Base-by-base conservation (phyloP, 2,888 invertebrate species). In the Tipula helvola region DNA sequence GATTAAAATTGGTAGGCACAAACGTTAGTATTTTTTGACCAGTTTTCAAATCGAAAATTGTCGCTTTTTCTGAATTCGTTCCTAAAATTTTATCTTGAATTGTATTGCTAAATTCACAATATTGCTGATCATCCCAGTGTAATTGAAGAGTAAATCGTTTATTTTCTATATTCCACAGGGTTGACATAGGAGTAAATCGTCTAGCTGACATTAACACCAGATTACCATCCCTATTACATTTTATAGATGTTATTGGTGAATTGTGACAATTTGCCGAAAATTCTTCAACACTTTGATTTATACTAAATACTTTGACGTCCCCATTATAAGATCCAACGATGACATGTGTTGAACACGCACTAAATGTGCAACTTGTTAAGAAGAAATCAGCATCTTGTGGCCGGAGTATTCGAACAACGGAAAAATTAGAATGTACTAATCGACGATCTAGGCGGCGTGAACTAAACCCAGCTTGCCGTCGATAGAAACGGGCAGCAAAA, bases 301-400 rank as follows among this genome's bases (percentile, higher is more conserved):
- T 91, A 91, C 97, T 98, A 91, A 96, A 97, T 89, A 97, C 93
- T 89, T 97, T 95, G 16, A 99, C 94, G 90, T 98, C 98, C 13
- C 99, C 99, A 52, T 95, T 94, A 88, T 97, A 97, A 2, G 98
- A 97, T 85, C 99, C 99, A 86, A 97, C 95, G 88, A 98, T 93
- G n/a, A 97, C 91, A 89, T 93, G 93, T 88, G 94, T 93, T 89
- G 94, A 93, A 89, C 93, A 93, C 10, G 93, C 92, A 93, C 94
- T 89, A n/a, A 90, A 89, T 86, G 87, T 93, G 90, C 95, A 95
- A 89, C 95, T 95, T 0, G 96, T 95, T 90, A 96, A 97, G 88
- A 94, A 95, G 36, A 95, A 94, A 87, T 95, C 96, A 87, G 94
- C 94, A 87, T 95, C 95, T 2, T 93, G 93, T 39, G 93, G 94